Evolutionary conservation across 2,113 vertebrate species (phyloP).

Genomic region (Caretta caretta): DNA sequence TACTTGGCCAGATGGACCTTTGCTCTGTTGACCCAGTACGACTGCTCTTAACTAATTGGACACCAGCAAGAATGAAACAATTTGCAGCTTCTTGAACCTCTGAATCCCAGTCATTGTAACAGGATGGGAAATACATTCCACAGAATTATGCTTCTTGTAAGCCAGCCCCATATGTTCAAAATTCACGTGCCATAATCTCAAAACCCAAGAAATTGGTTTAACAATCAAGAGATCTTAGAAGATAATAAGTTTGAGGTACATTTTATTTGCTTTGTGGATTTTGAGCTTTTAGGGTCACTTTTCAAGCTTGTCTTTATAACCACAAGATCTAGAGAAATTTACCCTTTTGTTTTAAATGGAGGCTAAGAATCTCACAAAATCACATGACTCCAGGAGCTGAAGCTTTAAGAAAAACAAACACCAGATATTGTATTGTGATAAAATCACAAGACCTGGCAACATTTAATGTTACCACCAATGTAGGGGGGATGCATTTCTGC

Average conservation of each 20-base stretch:
- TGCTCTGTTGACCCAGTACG: no score
- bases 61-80: neutral
- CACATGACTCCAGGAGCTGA: neutral
- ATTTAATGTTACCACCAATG: neutral
- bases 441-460: neutral
- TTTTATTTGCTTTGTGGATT: neutral
- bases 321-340: neutral
- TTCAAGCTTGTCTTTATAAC: neutral
- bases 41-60: neutral
- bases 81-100: neutral
- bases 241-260: fast-evolving
- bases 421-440: neutral
- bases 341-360: neutral
- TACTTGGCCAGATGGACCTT: no score
- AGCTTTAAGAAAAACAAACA: neutral
- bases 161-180: neutral
- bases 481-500: neutral
- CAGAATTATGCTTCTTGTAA: neutral
- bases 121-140: neutral
- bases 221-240: neutral
- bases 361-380: neutral
- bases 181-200: neutral
- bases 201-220: neutral
- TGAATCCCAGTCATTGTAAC: neutral
- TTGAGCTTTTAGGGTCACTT: neutral